Evolutionary conservation across 64 coral and sea anemone genomes (phyloP).

Genomic region (Montipora foliosa): DNA sequence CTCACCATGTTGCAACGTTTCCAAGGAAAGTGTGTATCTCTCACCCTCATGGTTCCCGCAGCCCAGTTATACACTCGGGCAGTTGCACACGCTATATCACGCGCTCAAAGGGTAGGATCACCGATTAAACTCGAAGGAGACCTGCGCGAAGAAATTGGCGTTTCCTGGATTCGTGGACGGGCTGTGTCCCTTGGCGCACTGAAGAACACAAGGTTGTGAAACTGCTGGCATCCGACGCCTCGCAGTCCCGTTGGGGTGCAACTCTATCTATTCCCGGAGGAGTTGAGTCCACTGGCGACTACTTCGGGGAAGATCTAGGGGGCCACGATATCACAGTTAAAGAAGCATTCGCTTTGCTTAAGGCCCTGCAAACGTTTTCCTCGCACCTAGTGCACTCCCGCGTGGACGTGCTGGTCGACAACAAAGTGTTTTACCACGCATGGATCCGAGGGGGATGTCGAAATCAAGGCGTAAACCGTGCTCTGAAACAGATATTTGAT

Average conservation of each 20-base stretch:
- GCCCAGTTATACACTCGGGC: slow-evolving; percentile 32
- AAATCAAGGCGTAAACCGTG: background rate
- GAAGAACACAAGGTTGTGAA: background rate
- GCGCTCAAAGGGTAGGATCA: too few relatives aligned
- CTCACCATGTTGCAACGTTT: background rate
- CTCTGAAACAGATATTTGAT: background rate
- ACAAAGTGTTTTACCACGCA: background rate
- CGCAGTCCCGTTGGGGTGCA: slow-evolving; percentile 17
- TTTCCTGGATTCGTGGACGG: slow-evolving; percentile 20
- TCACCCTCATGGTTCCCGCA: slow-evolving; percentile 26
- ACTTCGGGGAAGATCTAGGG: background rate
- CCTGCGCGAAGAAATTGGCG: slow-evolving; percentile 7
- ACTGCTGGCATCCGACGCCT: slow-evolving; percentile 1
- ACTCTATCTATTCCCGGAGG: background rate
- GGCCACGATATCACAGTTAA: background rate
- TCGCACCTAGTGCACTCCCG: background rate
- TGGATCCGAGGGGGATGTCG: background rate
- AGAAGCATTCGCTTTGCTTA: background rate
- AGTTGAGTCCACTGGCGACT: background rate
- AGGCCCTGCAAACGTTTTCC: background rate
- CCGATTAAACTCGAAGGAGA: background rate
- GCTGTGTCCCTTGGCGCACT: slow-evolving; percentile 16
- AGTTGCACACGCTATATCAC: slow-evolving; percentile 10
- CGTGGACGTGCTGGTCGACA: slow-evolving; percentile 19
- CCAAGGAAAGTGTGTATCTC: background rate